Conservation (phyloP, 2,797 vertebrate species). For the Karalla daura region DNA sequence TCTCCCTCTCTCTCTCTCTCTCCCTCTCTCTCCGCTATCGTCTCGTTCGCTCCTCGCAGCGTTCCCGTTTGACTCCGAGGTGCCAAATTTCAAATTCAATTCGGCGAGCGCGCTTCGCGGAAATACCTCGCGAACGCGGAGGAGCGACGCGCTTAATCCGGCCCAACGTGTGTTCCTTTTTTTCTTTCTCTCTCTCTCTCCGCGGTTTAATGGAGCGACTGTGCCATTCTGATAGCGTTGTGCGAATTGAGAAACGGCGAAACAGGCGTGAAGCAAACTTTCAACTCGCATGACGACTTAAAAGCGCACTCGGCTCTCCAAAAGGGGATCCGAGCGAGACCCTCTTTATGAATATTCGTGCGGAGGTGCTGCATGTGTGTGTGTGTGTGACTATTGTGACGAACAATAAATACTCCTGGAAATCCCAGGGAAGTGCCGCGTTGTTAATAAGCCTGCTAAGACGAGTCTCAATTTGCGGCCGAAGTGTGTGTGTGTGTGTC, state of each 20-base stretch:
- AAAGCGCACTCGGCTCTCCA: slow-evolving; percentile 54
- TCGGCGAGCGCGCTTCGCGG: slow-evolving; percentile 42
- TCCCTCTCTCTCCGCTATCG: too few relatives aligned
- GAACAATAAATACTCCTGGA: slow-evolving; percentile 44
- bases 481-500: slow-evolving; percentile 31
- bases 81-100: slow-evolving; percentile 65
- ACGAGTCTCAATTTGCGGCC: slow-evolving; percentile 7
- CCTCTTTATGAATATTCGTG: slow-evolving; percentile 45
- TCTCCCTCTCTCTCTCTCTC: too few relatives aligned
- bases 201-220: slow-evolving; percentile 59
- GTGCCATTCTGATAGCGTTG: slow-evolving; percentile 60
- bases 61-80: slow-evolving; percentile 56
- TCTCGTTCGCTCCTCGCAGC: slow-evolving; percentile 49
- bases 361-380: slow-evolving; percentile 22
- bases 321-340: slow-evolving; percentile 31
- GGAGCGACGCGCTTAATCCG: slow-evolving; percentile 70
- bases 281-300: slow-evolving; percentile 50
- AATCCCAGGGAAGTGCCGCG: slow-evolving; percentile 28
- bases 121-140: slow-evolving; percentile 62
- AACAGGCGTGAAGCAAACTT: slow-evolving; percentile 65
- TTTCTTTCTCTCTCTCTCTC: too few relatives aligned
- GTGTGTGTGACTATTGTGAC: slow-evolving; percentile 25
- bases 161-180: slow-evolving; percentile 48
- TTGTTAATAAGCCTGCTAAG: slow-evolving; percentile 39
- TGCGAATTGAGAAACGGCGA: slow-evolving; percentile 61